Conservation (phyloP, 2,888 invertebrate species). For the Acholoe squamosa region DNA sequence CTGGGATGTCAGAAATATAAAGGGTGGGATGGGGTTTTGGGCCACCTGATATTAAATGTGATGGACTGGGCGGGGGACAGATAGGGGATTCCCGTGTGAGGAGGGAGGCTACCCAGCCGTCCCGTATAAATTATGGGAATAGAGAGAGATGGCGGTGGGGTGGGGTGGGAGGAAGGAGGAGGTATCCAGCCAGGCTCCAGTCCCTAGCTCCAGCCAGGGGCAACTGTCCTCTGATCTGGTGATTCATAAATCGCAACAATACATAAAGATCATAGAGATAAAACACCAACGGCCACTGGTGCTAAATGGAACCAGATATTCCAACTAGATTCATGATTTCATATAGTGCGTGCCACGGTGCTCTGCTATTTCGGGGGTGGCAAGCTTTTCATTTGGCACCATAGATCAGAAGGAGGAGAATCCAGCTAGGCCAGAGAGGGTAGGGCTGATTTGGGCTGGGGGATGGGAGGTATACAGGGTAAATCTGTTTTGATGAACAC, state of each 20-base stretch:
- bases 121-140: not conserved
- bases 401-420: not conserved
- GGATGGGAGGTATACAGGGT: not conserved
- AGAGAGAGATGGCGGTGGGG: no score
- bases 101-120: not conserved
- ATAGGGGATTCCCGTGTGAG: not conserved
- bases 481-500: constrained; percentile 4
- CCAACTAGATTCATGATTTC: constrained; percentile 21
- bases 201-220: not conserved
- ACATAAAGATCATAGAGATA: constrained; percentile 27
- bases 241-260: not conserved
- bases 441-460: no score
- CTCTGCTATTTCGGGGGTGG: not conserved
- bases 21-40: no score
- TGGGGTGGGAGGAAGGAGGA: not conserved
- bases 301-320: constrained; percentile 33
- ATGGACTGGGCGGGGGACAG: not conserved
- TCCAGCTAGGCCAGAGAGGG: no score
- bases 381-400: not conserved
- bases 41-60: not conserved
- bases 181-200: not conserved
- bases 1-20: no score
- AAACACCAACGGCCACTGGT: not conserved
- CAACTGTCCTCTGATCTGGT: constrained; percentile 1
- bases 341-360: not conserved